These are phyloP conservation scores for Myiotriccus ornatus DNA, from an alignment of 2,797 vertebrate species.

Conservation along the genomic window DNA sequence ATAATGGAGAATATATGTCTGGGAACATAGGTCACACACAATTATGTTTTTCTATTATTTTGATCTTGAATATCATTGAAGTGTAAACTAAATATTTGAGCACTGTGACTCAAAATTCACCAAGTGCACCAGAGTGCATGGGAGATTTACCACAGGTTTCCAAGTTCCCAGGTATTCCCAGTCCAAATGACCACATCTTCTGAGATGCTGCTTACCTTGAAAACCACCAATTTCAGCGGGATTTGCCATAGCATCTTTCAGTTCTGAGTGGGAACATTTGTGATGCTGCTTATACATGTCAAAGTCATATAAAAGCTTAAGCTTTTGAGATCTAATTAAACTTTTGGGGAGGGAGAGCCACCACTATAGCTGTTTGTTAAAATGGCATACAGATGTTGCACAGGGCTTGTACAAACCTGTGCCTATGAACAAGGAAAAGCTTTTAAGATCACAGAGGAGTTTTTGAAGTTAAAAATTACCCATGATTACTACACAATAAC, in stretches of 20 bases:
- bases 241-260: background rate
- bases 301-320: background rate
- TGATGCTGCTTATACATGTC: background rate
- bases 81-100: background rate
- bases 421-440: constrained; percentile 77
- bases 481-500: constrained; percentile 73
- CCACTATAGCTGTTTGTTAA: constrained; percentile 37
- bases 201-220: background rate
- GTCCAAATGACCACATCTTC: background rate
- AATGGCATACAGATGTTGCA: constrained; percentile 58
- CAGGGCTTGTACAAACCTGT: constrained; percentile 74
- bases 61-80: background rate
- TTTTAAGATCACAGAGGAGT: constrained; percentile 76
- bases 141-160: background rate
- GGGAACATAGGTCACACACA: background rate
- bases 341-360: background rate
- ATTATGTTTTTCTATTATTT: background rate
- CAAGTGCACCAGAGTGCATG: background rate
- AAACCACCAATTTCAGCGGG: background rate
- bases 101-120: background rate
- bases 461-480: constrained; percentile 77
- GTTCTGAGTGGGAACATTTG: background rate
- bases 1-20: background rate
- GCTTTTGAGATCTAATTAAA: constrained; percentile 51
- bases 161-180: background rate